Conservation (phyloP, 2,797 vertebrate species). For the Neoniphon sammara region DNA sequence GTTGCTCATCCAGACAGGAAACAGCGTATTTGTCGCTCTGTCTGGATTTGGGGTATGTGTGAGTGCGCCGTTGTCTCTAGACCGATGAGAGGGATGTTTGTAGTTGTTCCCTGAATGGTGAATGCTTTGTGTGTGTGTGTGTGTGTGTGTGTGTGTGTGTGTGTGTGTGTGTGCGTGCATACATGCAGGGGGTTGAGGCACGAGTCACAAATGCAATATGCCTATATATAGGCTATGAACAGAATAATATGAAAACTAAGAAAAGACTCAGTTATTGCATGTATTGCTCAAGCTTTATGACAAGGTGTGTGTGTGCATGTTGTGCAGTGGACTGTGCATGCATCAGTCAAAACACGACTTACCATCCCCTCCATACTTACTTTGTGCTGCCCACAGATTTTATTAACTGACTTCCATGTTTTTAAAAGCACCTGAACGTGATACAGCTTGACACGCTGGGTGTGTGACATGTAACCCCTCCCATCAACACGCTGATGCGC, state of each 20-base stretch:
- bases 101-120: constrained; percentile 70
- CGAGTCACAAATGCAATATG: constrained; percentile 45
- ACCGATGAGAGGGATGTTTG: constrained; percentile 71
- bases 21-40: constrained; percentile 70
- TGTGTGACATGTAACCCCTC: not conserved
- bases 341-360: constrained; percentile 17
- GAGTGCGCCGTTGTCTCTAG: constrained; percentile 74
- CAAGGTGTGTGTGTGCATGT: constrained; percentile 10
- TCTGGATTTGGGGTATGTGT: constrained; percentile 73
- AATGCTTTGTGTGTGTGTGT: constrained; percentile 48
- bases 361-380: not conserved
- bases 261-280: constrained; percentile 7
- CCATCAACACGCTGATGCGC: not conserved
- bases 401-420: not conserved
- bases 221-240: constrained; percentile 63
- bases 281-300: constrained; percentile 10
- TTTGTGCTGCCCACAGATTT: constrained; percentile 2
- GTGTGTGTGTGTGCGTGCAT: constrained; percentile 22
- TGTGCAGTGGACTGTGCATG: constrained; percentile 4
- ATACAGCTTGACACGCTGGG: constrained; percentile 24
- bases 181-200: constrained; percentile 20
- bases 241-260: constrained; percentile 13
- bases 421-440: constrained; percentile 27
- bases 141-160: constrained; percentile 4
- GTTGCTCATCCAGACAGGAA: constrained; percentile 82